These are phyloP conservation scores for Stercorarius parasiticus DNA, from an alignment of 2,113 vertebrate species.

Conservation along the genomic window DNA sequence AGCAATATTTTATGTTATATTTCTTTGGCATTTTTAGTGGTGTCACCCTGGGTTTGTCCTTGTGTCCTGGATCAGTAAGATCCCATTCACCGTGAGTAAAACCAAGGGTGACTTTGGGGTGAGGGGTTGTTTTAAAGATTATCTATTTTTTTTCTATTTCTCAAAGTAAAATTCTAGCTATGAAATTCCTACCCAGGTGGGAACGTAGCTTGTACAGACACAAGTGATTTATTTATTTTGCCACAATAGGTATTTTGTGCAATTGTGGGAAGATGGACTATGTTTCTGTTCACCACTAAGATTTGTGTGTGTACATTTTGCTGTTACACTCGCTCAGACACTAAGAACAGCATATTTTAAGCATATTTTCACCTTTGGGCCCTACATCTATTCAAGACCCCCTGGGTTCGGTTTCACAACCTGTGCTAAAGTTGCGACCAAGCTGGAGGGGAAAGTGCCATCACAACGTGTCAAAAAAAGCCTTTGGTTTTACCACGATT, in stretches of 20 bases:
- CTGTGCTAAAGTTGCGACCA: background rate
- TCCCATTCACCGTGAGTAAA: background rate
- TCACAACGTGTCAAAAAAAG: background rate
- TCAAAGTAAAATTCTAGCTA: background rate
- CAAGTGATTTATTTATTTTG: background rate
- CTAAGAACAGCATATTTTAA: background rate
- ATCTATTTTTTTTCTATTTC: background rate
- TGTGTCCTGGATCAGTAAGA: background rate
- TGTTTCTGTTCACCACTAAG: background rate
- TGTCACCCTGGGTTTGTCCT: conserved; percentile 40
- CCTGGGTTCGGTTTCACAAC: background rate
- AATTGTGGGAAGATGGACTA: background rate
- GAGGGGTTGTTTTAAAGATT: background rate
- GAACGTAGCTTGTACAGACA: background rate
- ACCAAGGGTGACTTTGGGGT: background rate
- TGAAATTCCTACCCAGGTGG: background rate
- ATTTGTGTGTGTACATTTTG: background rate
- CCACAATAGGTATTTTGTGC: background rate
- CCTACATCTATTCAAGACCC: background rate
- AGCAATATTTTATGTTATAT: conserved; percentile 35
- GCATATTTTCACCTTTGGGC: background rate
- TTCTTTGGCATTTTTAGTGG: conserved; percentile 53
- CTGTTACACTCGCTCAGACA: background rate
- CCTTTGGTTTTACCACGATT: background rate
- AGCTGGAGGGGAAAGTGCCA: background rate